A percentile compares a stretch with the other conserved stretches of the same genome.
Conservation (phyloP, 2,888 invertebrate genomes). For the Octonoba sinensis region DNA sequence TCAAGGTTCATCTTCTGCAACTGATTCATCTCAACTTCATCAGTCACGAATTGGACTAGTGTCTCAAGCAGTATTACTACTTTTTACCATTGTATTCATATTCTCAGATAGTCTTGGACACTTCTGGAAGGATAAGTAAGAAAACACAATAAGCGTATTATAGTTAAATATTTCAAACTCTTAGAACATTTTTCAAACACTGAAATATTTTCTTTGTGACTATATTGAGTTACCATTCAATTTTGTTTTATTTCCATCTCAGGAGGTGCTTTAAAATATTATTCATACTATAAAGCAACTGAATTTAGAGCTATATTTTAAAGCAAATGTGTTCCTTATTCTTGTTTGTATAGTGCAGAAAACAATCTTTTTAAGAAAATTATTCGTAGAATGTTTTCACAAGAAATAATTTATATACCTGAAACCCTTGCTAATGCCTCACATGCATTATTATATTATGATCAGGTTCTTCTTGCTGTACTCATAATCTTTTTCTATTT, state of each 20-base stretch:
- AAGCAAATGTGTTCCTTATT: too few species aligned
- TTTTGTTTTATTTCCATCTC: not conserved
- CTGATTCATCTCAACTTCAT: constrained; percentile 87
- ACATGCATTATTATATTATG: too few species aligned
- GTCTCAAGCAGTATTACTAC: constrained; percentile 91
- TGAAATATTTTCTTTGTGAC: not conserved
- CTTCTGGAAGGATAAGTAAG: constrained; percentile 93
- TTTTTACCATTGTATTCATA: constrained; percentile 88
- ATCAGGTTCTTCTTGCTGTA: too few species aligned
- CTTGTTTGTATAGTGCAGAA: too few species aligned
- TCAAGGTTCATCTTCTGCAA: constrained; percentile 67
- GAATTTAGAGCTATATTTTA: too few species aligned
- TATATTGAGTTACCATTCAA: not conserved
- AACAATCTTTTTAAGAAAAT: too few species aligned
- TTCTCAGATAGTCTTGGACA: constrained; percentile 91
- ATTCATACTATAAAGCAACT: too few species aligned
- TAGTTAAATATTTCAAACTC: not conserved
- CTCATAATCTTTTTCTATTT: too few species aligned
- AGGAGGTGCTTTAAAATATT: too few species aligned
- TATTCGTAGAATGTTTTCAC: too few species aligned
- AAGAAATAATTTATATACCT: too few species aligned
- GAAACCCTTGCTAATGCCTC: too few species aligned
- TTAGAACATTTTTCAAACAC: not conserved
- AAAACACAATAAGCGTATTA: not conserved
- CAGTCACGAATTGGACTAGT: constrained; percentile 90